Percentiles rank a stretch among this genome's conserved stretches.
Conservation (phyloP, 2,797 vertebrate genomes). For the Setipinna tenuifilis region DNA sequence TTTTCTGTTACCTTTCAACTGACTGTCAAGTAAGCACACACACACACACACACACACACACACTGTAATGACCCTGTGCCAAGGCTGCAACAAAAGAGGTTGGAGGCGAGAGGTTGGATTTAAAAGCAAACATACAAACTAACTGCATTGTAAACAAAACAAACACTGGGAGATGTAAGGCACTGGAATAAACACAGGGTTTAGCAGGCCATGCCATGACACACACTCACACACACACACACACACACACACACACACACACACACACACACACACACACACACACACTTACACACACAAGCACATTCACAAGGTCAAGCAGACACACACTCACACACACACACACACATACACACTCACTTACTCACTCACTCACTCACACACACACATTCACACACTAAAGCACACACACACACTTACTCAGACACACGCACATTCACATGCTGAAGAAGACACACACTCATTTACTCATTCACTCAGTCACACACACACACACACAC, state of each 20-base stretch:
- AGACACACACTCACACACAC: slow-evolving; percentile 3
- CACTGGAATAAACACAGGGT: no score
- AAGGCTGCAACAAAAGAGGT: no score
- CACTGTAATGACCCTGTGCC: no score
- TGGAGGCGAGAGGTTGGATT: no score
- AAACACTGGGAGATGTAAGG: no score
- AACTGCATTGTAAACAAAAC: no score
- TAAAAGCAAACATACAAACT: no score
- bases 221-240: background rate
- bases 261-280: slow-evolving; percentile 29
- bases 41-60: no score
- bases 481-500: background rate
- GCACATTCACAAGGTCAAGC: slow-evolving; percentile 38
- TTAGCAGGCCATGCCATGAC: no score
- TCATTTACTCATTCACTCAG: background rate
- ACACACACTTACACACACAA: slow-evolving; percentile 9
- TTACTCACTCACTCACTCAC: background rate
- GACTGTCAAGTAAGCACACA: background rate
- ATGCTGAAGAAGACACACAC: no score
- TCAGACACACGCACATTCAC: no score
- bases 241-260: slow-evolving; percentile 45
- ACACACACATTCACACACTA: slow-evolving; percentile 36
- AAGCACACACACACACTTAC: slow-evolving; percentile 36
- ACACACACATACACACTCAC: background rate
- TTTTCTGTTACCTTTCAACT: background rate